Evolutionary conservation across 2,797 vertebrate species (phyloP), one percentile per base, ranked within the genome.

Genomic region (Platalea minor): DNA sequence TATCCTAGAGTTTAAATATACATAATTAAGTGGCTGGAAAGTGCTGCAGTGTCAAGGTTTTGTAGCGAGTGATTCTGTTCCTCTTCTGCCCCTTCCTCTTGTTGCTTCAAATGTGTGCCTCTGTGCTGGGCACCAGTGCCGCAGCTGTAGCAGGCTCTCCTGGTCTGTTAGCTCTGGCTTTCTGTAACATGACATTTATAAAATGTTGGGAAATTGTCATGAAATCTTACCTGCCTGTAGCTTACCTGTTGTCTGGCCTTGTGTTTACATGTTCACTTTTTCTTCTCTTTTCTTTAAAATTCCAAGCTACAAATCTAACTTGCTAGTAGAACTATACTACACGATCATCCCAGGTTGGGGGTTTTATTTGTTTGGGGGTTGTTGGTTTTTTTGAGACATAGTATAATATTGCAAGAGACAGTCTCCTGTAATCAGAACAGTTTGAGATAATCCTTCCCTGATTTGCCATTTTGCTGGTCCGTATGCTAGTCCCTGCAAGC

Each of bases 271-370:
- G 10, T 35, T 19, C 13, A 2, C 5, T 64, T 64, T 67, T 56
- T 77, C 23, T 54, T 65, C 37, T 69, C 23, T 88, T 65, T 41
- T 33, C 17, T 65, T 82, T 78, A 60, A 70, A 87, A 79, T 69
- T 51, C 7, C 7, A 54, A 64, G 17, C 53, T 81, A 33, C 39
- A 70, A 59, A 48, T 65, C 37, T 57, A 8, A 25, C 35, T 68
- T 33, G 7, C 67, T 85, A 82, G 48, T 35, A 13, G n/a, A 81
- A 70, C 43, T 45, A 1, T 51, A 29, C 5, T 45, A 48, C 9
- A 1, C 0, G 2, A 4, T 53, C 11, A 14, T 54, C 11, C 7
- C 5, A 15, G 24, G 46, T 39, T 46, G 39, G 4, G 2, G 0
- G 1, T 20, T 39, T 67, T 17, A 10, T 63, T 72, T 53, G 19